Evolutionary conservation across 2,113 vertebrate genomes (phyloP).

Genomic region (Chaetops frenatus): DNA sequence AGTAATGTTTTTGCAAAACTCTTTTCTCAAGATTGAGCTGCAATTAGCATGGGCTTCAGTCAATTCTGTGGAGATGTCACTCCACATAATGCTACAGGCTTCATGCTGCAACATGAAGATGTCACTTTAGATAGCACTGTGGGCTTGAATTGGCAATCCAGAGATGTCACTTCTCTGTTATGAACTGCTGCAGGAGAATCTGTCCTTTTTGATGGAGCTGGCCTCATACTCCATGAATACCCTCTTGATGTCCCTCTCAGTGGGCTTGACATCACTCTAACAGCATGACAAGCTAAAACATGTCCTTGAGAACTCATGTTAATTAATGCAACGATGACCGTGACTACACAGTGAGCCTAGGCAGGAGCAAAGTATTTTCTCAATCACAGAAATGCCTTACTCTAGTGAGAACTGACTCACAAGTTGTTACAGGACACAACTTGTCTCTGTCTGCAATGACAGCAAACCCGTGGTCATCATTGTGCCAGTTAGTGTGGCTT

Average conservation of each 20-base stretch:
- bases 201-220: constrained; percentile 26
- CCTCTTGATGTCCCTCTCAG: constrained; percentile 3
- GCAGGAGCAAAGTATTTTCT: constrained; percentile 4
- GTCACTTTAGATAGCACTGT: constrained; percentile 23
- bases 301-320: constrained; percentile 36
- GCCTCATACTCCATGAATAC: background rate
- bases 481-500: background rate
- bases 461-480: background rate
- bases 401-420: background rate
- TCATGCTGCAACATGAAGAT: constrained; percentile 14
- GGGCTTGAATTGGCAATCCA: background rate
- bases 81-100: background rate
- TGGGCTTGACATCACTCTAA: constrained; percentile 11
- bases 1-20: background rate
- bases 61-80: constrained; percentile 16
- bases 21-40: background rate
- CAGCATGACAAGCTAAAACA: constrained; percentile 36
- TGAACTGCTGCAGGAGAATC: background rate
- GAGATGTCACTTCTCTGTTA: constrained; percentile 25
- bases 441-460: background rate
- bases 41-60: constrained; percentile 26
- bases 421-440: background rate
- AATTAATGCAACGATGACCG: background rate
- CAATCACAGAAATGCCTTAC: background rate
- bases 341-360: background rate